A percentile compares a stretch with the other conserved stretches of the same genome.
Evolutionary conservation across 2,797 vertebrate genomes (phyloP).

Genomic region (Mormyrus proboscirostris): DNA sequence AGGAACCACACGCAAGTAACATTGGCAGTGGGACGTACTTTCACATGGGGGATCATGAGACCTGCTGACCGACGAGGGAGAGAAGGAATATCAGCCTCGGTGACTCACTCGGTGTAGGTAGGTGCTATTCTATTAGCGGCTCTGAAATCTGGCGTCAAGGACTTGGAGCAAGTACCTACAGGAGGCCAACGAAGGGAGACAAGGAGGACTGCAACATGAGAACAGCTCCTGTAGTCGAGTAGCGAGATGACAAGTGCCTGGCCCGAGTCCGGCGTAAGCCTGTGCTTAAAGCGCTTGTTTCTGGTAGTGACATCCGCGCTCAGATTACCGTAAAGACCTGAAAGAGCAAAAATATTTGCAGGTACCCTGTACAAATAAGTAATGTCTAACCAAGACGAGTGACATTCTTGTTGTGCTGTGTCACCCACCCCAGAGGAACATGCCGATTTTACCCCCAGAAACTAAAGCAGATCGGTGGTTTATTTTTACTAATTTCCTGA

Average conservation of each 20-base stretch:
- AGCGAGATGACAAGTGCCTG: not conserved
- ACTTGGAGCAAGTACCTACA: not conserved
- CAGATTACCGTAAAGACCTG: not conserved
- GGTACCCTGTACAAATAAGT: not conserved
- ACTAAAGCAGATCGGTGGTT: not conserved
- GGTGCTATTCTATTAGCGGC: not conserved
- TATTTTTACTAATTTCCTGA: constrained; percentile 9
- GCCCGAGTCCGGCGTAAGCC: not conserved
- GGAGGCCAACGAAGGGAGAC: not conserved
- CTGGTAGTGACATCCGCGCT: not conserved
- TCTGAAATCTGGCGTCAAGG: not conserved
- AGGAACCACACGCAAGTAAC: not conserved
- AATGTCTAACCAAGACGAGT: not conserved
- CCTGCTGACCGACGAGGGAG: not conserved
- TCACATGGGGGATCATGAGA: not conserved
- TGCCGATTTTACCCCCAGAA: not conserved
- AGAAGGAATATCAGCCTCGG: not conserved
- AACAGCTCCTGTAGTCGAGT: not conserved
- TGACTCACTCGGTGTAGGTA: not conserved
- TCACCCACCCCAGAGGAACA: not conserved
- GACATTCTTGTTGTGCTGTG: not conserved
- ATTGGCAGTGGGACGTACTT: not conserved
- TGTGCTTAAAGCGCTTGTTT: not conserved
- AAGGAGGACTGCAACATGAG: not conserved
- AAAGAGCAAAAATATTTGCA: not conserved